A percentile compares a stretch with the other conserved stretches of the same genome.
These are phyloP conservation scores for Mya arenaria DNA, from an alignment of 1,140 invertebrate species.

Conservation along the genomic window DNA sequence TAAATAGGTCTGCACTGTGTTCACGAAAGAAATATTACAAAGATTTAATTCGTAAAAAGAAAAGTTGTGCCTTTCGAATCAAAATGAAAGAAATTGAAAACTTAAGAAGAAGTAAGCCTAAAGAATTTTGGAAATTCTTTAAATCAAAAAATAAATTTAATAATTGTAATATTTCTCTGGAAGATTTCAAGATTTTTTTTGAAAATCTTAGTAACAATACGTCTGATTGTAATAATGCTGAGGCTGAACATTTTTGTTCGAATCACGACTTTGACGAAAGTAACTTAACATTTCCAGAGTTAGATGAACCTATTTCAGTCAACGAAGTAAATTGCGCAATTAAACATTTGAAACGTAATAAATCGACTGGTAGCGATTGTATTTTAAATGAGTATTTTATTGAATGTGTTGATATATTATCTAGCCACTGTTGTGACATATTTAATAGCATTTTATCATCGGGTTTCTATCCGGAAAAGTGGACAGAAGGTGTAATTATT, in stretches of 20 bases:
- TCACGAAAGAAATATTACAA: neutral
- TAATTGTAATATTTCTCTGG: neutral
- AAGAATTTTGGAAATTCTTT: conserved; percentile 13
- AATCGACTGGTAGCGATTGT: neutral
- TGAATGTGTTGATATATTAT: neutral
- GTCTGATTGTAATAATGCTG: neutral
- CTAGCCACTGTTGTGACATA: neutral
- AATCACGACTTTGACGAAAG: neutral
- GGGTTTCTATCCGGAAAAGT: conserved; percentile 15
- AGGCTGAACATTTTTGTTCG: neutral
- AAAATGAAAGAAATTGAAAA: conserved; percentile 4
- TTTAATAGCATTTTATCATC: conserved; percentile 18
- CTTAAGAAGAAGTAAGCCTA: neutral
- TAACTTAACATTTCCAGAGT: neutral
- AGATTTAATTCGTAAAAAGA: neutral
- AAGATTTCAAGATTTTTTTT: neutral
- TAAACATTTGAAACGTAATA: neutral
- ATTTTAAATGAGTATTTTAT: neutral
- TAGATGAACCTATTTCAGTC: neutral
- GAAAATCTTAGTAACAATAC: neutral
- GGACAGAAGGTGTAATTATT: conserved; percentile 22
- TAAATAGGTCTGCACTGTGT: neutral
- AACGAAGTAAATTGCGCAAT: neutral
- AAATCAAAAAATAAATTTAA: conserved; percentile 15
- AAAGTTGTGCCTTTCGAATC: neutral